A percentile compares a stretch with the other conserved stretches of the same genome.
Conservation (phyloP, 1,140 invertebrate species). For the Achroia grisella region DNA sequence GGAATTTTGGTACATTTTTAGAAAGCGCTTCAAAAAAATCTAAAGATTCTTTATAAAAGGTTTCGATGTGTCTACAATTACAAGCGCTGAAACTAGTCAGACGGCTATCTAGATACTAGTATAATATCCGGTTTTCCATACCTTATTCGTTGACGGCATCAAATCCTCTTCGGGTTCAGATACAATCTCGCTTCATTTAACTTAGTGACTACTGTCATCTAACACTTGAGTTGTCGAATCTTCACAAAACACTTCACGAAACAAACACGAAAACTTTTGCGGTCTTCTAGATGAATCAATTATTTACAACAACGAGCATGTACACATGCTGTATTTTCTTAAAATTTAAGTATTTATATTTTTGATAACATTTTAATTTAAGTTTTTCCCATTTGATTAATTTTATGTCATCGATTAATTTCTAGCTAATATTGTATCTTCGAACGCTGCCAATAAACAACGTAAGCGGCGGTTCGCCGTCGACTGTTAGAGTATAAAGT, state of each 20-base stretch:
- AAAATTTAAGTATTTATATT: conserved; percentile 3
- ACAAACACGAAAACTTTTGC: conserved; percentile 46
- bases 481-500: conserved; percentile 53
- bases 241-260: conserved; percentile 52
- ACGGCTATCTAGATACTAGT: conserved; percentile 41
- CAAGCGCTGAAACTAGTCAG: conserved; percentile 41
- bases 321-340: not conserved
- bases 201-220: conserved; percentile 13
- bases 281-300: conserved; percentile 1
- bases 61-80: conserved; percentile 12
- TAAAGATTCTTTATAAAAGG: conserved; percentile 16
- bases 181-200: conserved; percentile 43
- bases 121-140: conserved; percentile 63
- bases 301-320: not conserved
- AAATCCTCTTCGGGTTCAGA: conserved; percentile 44
- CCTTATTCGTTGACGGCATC: conserved; percentile 58
- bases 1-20: conserved; percentile 5
- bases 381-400: conserved; percentile 12
- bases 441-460: conserved; percentile 13
- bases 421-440: not conserved
- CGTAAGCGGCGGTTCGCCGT: conserved; percentile 48
- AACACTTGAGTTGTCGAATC: conserved; percentile 28
- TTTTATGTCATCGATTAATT: conserved; percentile 6
- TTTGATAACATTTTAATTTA: conserved; percentile 12
- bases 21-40: conserved; percentile 9